phyloP scores from a whole-genome alignment of 1,140 invertebrate species.

The Drosophila baimaii region DNA sequence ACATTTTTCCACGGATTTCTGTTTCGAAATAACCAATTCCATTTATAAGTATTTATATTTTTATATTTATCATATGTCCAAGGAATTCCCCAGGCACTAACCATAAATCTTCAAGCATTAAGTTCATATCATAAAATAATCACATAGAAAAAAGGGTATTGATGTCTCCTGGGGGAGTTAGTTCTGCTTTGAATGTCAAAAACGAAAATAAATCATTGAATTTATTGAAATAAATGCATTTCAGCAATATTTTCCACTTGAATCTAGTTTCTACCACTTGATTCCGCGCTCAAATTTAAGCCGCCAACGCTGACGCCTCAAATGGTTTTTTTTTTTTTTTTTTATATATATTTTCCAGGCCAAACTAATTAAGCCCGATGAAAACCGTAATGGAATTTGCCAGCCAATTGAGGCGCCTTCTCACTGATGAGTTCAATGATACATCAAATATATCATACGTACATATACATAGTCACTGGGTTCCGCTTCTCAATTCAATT shows the following conservation, averaged over 20 bases:
- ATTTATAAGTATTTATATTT: too few species aligned
- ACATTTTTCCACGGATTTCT: too few species aligned
- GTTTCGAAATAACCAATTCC: too few species aligned
- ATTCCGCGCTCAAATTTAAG: slow-evolving; percentile 4
- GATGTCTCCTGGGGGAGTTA: too few species aligned
- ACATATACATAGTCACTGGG: too few species aligned
- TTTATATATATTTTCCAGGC: background rate
- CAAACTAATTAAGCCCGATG: slow-evolving; percentile 35
- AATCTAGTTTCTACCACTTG: slow-evolving; percentile 7
- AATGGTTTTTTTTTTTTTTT: background rate
- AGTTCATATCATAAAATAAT: too few species aligned
- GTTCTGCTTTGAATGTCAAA: too few species aligned
- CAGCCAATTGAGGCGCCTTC: slow-evolving; percentile 30
- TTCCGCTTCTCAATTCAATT: slow-evolving; percentile 8
- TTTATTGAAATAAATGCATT: background rate
- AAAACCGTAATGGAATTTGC: slow-evolving; percentile 26
- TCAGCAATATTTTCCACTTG: background rate
- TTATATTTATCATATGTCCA: too few species aligned
- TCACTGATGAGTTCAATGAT: slow-evolving; percentile 15
- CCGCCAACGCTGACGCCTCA: too few species aligned
- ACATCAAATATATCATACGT: background rate
- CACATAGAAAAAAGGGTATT: too few species aligned
- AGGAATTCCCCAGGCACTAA: background rate
- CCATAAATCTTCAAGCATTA: too few species aligned
- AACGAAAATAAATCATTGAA: too few species aligned